Conservation (phyloP, 2,113 vertebrate genomes). For the Sapayoa aenigma region DNA sequence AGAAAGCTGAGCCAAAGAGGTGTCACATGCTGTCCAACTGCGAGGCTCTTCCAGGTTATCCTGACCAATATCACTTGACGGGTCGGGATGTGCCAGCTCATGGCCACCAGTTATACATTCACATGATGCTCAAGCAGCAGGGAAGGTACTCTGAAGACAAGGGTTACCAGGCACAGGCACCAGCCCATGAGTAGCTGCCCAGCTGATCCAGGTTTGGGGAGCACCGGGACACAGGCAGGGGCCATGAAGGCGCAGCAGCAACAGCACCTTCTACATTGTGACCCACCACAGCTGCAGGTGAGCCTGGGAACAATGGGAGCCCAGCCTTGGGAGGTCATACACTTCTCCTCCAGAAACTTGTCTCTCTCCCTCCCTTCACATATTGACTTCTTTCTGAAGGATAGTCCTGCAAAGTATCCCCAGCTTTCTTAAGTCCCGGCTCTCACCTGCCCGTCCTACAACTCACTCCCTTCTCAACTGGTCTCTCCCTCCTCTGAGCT, state of each 20-base stretch:
- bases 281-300: not conserved
- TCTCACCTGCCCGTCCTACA: not conserved
- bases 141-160: not conserved
- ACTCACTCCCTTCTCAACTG: not conserved
- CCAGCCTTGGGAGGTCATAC: not conserved
- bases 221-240: not conserved
- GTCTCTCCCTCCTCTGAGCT: not conserved
- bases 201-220: not conserved
- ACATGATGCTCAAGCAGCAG: not conserved
- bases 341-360: not conserved
- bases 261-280: not conserved
- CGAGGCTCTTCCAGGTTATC: not conserved
- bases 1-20: not conserved
- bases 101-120: not conserved
- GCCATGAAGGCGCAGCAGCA: not conserved
- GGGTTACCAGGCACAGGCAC: not conserved
- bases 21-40: not conserved
- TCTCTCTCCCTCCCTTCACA: not conserved
- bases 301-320: not conserved
- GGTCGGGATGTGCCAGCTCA: not conserved
- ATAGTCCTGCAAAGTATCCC: not conserved
- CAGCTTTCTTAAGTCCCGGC: not conserved
- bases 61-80: rapidly evolving
- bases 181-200: not conserved
- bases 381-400: not conserved